phyloP scores from a whole-genome alignment of 2,113 vertebrate genomes.

The Grammomys dolichurus region DNA sequence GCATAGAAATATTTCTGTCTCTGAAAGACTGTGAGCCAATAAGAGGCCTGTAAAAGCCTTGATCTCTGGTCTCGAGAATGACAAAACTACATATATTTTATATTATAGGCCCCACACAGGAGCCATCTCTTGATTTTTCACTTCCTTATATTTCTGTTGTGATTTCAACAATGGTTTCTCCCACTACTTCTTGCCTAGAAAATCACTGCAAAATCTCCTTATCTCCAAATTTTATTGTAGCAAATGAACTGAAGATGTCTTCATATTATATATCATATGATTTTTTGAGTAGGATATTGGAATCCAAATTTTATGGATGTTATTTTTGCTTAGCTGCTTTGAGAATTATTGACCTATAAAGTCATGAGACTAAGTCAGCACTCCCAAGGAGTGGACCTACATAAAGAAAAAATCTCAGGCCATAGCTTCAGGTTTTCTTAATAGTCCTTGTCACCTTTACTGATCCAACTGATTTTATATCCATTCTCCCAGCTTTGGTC shows the following conservation, averaged over 20 bases:
- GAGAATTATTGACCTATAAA: neutral
- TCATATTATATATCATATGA: neutral
- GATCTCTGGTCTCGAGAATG: neutral
- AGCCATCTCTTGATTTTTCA: neutral
- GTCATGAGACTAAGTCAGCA: neutral
- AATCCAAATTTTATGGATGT: neutral
- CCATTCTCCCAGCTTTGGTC: neutral
- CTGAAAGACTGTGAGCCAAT: neutral
- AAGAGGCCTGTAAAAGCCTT: too few species aligned
- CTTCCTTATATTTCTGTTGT: neutral
- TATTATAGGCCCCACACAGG: neutral
- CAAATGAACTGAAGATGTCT: neutral
- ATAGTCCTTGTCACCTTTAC: neutral
- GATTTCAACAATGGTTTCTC: neutral
- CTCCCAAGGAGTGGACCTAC: neutral
- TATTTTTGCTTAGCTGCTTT: neutral
- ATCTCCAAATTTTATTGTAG: neutral
- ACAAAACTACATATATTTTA: neutral
- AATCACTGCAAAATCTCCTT: neutral
- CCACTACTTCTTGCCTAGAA: neutral
- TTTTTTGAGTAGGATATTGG: neutral
- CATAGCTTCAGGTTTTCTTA: neutral
- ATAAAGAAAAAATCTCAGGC: neutral
- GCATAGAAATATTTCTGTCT: neutral
- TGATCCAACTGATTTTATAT: conserved; percentile 1